Conservation (phyloP, 2,888 invertebrate species). For the Cryptus viduatorius region DNA sequence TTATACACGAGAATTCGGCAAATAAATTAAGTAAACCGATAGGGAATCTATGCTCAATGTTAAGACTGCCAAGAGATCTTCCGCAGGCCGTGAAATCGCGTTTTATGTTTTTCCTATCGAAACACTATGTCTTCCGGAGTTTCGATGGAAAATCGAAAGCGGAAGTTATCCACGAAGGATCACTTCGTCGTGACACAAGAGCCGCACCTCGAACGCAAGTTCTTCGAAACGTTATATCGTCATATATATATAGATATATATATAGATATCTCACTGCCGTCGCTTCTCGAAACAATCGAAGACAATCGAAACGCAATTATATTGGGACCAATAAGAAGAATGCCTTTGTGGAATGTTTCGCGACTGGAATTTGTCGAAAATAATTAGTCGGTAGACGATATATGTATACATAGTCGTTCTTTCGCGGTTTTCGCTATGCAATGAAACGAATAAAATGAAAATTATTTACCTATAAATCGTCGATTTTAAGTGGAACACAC, state of each 20-base stretch:
- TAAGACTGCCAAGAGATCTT: slow-evolving; percentile 62
- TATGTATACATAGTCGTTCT: slow-evolving; percentile 5
- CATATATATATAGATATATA: background rate
- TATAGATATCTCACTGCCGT: slow-evolving; percentile 10
- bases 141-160: slow-evolving; percentile 13
- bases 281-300: slow-evolving; percentile 36
- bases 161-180: slow-evolving; percentile 20
- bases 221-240: slow-evolving; percentile 33
- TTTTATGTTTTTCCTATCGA: slow-evolving; percentile 30
- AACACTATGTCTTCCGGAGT: slow-evolving; percentile 33
- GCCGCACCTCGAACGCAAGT: slow-evolving; percentile 48
- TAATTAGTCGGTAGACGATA: slow-evolving; percentile 5
- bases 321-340: slow-evolving; percentile 41
- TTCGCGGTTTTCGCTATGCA: background rate
- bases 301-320: slow-evolving; percentile 57
- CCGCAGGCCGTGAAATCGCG: slow-evolving; percentile 14
- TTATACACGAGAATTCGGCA: slow-evolving; percentile 3
- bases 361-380: slow-evolving; percentile 47
- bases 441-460: slow-evolving; percentile 8
- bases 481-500: slow-evolving; percentile 48
- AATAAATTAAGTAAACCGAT: slow-evolving; percentile 16
- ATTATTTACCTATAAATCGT: slow-evolving; percentile 21
- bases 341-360: slow-evolving; percentile 27
- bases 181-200: slow-evolving; percentile 33
- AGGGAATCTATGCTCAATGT: slow-evolving; percentile 59